Evolutionary conservation across 2,888 invertebrate genomes (phyloP).

Genomic region (Harpalus rufipes): DNA sequence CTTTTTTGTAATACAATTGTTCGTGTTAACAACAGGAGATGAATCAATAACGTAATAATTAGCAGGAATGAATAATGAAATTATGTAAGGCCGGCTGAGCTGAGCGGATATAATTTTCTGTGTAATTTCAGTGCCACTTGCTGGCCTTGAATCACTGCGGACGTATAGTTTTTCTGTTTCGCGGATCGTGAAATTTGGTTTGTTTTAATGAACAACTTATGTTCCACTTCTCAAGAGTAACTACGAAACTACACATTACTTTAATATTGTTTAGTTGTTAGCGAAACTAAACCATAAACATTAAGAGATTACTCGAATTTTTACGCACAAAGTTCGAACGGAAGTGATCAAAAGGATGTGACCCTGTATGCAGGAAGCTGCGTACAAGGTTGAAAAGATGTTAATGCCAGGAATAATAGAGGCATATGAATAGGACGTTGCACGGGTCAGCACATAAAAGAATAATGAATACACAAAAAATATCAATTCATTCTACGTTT

Average conservation of each 20-base stretch:
- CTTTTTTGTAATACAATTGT: not conserved
- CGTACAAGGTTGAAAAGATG: not conserved
- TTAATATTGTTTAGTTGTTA: constrained; percentile 1
- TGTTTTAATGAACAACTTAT: constrained; percentile 15
- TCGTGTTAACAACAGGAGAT: not conserved
- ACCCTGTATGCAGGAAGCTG: not conserved
- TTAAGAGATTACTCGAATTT: not conserved
- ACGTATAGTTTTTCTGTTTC: constrained; percentile 22
- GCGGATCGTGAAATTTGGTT: constrained; percentile 29
- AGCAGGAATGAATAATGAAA: constrained; percentile 6
- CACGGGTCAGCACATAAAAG: not conserved
- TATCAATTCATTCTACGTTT: no score
- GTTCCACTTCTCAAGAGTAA: constrained; percentile 16
- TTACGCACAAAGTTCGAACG: not conserved
- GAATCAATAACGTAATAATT: not conserved
- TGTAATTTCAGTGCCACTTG: constrained; percentile 10
- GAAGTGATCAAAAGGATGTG: constrained; percentile 1
- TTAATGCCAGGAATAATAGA: not conserved
- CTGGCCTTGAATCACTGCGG: constrained; percentile 12
- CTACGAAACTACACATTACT: not conserved
- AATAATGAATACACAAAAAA: no score
- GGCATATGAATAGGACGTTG: not conserved
- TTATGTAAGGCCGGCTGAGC: not conserved
- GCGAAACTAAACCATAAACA: not conserved
- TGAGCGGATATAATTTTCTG: not conserved